Conservation (phyloP, 1,140 invertebrate genomes). For the Drosophila arawakana region DNA sequence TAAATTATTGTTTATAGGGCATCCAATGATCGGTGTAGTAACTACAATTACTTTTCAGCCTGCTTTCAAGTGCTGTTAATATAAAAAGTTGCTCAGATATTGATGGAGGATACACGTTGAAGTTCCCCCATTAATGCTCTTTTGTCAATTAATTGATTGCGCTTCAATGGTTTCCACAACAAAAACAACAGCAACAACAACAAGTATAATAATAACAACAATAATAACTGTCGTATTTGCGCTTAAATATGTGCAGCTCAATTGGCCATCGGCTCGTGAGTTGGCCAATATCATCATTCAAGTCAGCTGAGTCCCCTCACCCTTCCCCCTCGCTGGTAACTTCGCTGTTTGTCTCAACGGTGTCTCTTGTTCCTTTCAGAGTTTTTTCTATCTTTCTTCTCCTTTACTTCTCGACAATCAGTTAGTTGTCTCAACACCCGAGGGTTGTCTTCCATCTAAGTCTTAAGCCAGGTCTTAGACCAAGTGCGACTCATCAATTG, state of each 20-base stretch:
- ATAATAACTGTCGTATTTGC: constrained; percentile 81
- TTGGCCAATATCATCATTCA: constrained; percentile 34
- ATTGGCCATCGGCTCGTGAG: constrained; percentile 38
- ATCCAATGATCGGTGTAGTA: neutral
- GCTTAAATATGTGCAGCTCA: constrained; percentile 76
- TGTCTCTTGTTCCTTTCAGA: constrained; percentile 40
- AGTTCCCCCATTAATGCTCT: constrained; percentile 54
- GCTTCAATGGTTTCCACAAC: constrained; percentile 42
- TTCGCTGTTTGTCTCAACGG: constrained; percentile 27
- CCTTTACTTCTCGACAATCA: neutral
- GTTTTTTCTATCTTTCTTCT: constrained; percentile 4
- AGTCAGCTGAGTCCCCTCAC: neutral
- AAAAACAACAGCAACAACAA: constrained; percentile 12
- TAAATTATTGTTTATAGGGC: too few species aligned
- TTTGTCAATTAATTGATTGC: constrained; percentile 81
- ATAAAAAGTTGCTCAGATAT: constrained; percentile 63
- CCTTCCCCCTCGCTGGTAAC: neutral
- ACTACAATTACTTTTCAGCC: neutral
- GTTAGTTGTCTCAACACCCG: constrained; percentile 15
- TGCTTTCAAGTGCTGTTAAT: neutral
- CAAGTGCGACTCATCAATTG: constrained; percentile 33
- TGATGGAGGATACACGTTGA: constrained; percentile 33
- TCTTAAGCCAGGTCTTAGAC: neutral
- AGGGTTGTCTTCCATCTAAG: constrained; percentile 27
- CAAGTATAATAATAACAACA: constrained; percentile 38